Percentiles rank a stretch among this genome's conserved stretches.
Conservation (phyloP, 2,888 invertebrate species). For the Heterodera filipjevi region DNA sequence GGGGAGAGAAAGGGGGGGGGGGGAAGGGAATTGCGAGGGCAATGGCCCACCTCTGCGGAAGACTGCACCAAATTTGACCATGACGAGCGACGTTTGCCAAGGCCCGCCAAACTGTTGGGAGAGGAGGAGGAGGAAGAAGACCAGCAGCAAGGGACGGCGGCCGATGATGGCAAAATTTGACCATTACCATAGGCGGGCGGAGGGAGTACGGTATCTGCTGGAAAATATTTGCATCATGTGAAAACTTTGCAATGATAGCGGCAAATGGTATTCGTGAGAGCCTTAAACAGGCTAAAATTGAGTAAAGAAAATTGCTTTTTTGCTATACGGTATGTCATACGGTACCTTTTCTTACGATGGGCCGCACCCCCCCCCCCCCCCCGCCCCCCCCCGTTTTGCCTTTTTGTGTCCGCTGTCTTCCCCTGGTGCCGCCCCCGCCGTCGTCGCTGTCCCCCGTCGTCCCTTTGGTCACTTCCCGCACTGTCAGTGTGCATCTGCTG, state of each 20-base stretch:
- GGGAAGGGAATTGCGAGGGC: too few relatives aligned
- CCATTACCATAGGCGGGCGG: background rate
- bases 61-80: constrained; percentile 54
- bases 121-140: constrained; percentile 16
- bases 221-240: background rate
- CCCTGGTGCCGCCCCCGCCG: background rate
- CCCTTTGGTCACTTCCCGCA: background rate
- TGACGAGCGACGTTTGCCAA: constrained; percentile 47
- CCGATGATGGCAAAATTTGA: background rate
- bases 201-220: background rate
- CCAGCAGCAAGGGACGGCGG: constrained; percentile 1
- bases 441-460: background rate
- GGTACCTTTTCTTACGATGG: too few relatives aligned
- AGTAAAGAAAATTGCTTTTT: too few relatives aligned
- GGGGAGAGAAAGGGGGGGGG: too few relatives aligned
- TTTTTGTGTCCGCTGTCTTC: background rate
- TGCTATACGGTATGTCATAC: too few relatives aligned
- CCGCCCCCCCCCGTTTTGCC: too few relatives aligned
- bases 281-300: too few relatives aligned
- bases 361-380: too few relatives aligned
- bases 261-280: too few relatives aligned
- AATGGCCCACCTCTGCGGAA: constrained; percentile 44
- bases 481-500: background rate
- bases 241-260: too few relatives aligned
- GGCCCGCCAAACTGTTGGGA: background rate